A percentile compares a stretch with the other conserved stretches of the same genome.
These are phyloP conservation scores for Andrena marginata DNA, from an alignment of 2,888 invertebrate species.

Conservation along the genomic window DNA sequence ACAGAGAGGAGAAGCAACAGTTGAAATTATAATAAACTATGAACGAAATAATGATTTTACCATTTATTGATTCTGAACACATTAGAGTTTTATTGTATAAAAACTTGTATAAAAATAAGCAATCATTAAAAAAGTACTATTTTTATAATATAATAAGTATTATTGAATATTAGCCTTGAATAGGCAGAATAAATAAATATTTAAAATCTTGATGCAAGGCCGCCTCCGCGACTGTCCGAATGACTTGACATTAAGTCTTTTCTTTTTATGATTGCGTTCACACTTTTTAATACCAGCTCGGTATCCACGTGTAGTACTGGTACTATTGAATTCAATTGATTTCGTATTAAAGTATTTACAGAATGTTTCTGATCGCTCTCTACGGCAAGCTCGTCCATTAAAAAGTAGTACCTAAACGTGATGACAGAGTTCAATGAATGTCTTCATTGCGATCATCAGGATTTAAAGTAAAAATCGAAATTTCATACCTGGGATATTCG, in stretches of 20 bases:
- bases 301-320: slow-evolving; percentile 68
- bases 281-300: slow-evolving; percentile 84
- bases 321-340: slow-evolving; percentile 67
- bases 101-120: slow-evolving; percentile 25
- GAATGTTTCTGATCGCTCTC: slow-evolving; percentile 77
- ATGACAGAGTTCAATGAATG: not conserved
- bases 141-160: slow-evolving; percentile 35
- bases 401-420: slow-evolving; percentile 77
- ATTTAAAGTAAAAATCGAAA: slow-evolving; percentile 19
- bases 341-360: slow-evolving; percentile 71
- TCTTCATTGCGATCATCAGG: slow-evolving; percentile 46
- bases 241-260: slow-evolving; percentile 89
- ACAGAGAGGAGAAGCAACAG: slow-evolving; percentile 51
- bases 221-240: slow-evolving; percentile 91
- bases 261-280: slow-evolving; percentile 89
- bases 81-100: slow-evolving; percentile 21
- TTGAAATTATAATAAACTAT: slow-evolving; percentile 36
- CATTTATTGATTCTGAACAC: not conserved
- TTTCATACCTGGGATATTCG: slow-evolving; percentile 85
- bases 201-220: slow-evolving; percentile 88
- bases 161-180: not conserved
- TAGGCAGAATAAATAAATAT: slow-evolving; percentile 16
- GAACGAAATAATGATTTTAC: not conserved
- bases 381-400: slow-evolving; percentile 76
- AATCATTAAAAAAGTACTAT: slow-evolving; percentile 19